Evolutionary conservation across 2,797 vertebrate genomes (phyloP).

Genomic region (Pangasius mekongensis): DNA sequence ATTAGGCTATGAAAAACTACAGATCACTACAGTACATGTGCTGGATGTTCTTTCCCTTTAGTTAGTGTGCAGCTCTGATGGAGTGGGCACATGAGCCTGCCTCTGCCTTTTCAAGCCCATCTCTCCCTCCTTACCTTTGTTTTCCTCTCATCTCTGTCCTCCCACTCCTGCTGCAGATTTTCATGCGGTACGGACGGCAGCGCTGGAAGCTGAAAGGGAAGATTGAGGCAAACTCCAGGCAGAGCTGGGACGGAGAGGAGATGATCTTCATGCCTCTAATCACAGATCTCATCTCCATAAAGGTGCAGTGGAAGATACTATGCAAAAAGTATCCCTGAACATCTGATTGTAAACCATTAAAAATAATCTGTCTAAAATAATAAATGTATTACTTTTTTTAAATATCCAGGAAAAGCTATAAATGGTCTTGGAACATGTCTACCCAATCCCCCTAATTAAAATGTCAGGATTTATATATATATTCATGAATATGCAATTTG

Average conservation of each 20-base stretch:
- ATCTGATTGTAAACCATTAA: background rate
- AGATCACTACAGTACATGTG: constrained; percentile 1
- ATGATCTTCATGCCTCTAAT: constrained; percentile 93
- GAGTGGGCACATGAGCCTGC: background rate
- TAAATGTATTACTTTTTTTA: background rate
- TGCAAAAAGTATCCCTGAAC: background rate
- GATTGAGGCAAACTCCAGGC: constrained; percentile 94
- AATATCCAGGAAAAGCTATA: background rate
- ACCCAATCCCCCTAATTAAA: background rate
- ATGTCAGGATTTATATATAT: background rate
- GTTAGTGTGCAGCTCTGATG: background rate
- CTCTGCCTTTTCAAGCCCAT: constrained; percentile 2
- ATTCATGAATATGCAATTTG: background rate
- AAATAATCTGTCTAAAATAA: background rate
- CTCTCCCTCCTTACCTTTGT: background rate
- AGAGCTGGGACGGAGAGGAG: constrained; percentile 97
- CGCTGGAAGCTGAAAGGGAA: constrained; percentile 96
- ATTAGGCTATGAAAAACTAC: constrained; percentile 29
- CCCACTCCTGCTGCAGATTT: constrained; percentile 79
- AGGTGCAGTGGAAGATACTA: constrained; percentile 74
- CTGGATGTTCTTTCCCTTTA: constrained; percentile 28
- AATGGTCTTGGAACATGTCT: background rate
- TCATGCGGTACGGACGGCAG: constrained; percentile 96
- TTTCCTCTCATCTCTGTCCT: background rate
- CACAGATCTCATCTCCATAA: constrained; percentile 93